These are phyloP conservation scores for Ceriagrion tenellum DNA, from an alignment of 2,888 invertebrate genomes.

Conservation along the genomic window DNA sequence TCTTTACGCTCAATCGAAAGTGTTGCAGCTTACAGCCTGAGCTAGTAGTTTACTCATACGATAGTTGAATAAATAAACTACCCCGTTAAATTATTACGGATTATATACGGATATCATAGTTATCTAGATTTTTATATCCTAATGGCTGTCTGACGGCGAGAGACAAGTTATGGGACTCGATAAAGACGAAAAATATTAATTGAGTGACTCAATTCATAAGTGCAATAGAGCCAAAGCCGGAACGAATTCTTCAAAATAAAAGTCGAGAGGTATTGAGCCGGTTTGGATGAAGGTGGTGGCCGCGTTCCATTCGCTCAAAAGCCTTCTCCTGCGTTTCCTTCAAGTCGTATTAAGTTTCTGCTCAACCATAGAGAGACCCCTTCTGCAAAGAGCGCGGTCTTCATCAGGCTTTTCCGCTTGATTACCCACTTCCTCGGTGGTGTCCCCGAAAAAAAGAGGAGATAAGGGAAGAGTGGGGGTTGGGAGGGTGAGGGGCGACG, in stretches of 20 bases:
- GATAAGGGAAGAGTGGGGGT: slow-evolving; percentile 19
- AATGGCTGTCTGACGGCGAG: too few species aligned
- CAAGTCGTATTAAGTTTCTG: slow-evolving; percentile 34
- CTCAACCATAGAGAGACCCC: background rate
- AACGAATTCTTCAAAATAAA: background rate
- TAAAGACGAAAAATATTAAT: background rate
- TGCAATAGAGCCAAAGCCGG: background rate
- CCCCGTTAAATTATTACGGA: too few species aligned
- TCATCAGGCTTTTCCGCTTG: slow-evolving; percentile 57
- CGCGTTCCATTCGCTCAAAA: background rate
- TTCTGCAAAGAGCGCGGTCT: slow-evolving; percentile 19
- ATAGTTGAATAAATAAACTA: too few species aligned
- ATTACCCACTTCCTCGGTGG: slow-evolving; percentile 55
- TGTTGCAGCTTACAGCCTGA: too few species aligned
- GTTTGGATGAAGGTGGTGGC: background rate
- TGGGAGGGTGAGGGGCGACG: background rate
- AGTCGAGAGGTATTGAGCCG: background rate
- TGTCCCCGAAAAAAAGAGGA: slow-evolving; percentile 37
- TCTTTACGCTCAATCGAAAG: too few species aligned
- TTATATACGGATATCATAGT: too few species aligned
- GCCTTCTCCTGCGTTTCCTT: background rate
- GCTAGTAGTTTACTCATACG: too few species aligned
- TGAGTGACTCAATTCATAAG: background rate
- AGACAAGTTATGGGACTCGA: background rate
- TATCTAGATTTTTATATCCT: too few species aligned